phyloP scores from a whole-genome alignment of 1,140 invertebrate genomes.

The Diuraphis noxia region DNA sequence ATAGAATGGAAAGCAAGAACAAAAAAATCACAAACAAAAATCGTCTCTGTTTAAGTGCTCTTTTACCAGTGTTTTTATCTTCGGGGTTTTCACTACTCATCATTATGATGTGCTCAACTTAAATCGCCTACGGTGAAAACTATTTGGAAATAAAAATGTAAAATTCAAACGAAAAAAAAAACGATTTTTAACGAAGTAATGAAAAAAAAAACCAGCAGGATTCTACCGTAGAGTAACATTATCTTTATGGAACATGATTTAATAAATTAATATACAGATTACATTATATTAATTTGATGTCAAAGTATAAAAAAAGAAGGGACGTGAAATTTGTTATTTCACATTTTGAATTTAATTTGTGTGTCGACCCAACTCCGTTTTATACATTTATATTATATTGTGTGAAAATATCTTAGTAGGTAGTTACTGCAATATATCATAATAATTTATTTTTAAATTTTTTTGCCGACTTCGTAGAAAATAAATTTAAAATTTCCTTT shows the following conservation, averaged over 20 bases:
- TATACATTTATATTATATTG: background rate
- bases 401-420: background rate
- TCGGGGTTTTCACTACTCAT: background rate
- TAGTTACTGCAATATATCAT: background rate
- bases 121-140: conserved; percentile 11
- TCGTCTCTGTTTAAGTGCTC: conserved; percentile 27
- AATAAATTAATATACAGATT: background rate
- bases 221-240: background rate
- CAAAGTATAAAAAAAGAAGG: background rate
- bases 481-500: background rate
- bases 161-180: background rate
- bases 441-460: background rate
- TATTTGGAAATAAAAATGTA: background rate
- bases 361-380: background rate
- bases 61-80: conserved; percentile 34
- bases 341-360: background rate
- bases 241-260: background rate
- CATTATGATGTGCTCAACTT: background rate
- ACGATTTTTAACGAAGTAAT: background rate
- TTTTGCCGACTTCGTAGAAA: background rate
- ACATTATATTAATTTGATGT: background rate
- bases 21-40: background rate
- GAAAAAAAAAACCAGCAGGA: background rate
- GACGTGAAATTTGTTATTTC: background rate
- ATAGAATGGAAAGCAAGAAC: background rate